Base-by-base conservation (phyloP, 2,797 vertebrate species). In the Mormyrus proboscirostris region DNA sequence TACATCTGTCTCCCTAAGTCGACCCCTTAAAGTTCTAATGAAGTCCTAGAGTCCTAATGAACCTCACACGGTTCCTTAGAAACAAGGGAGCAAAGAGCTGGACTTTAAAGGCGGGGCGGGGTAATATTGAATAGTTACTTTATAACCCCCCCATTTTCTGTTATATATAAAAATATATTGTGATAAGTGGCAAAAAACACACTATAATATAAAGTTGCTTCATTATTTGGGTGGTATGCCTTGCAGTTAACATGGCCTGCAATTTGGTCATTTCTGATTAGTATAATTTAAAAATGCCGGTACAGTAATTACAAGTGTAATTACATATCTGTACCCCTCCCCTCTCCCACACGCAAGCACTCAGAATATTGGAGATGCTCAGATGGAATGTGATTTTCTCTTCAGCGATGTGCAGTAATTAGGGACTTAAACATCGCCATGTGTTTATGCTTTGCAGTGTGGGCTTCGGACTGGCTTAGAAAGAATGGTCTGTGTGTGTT, bases 391-490 rank as follows among this genome's bases (percentile, higher is more conserved):
- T 94, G 93, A 94, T 95, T 94, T 94, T 93, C 90, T 89, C 91
- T 3, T 62, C 89, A 92, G 95, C 94, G 94, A 95, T 93, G 92
- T 91, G 95, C 93, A 95, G 95, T 94, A 92, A 94, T 95, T 96
- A 95, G 93, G 93, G 93, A 92, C 94, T 96, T 95, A 95, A 92
- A 87, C 90, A 51, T 84, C 1, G 90, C 93, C 96, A 96, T 96
- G 95, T 96, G 96, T 92, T 94, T 90, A 88, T 93, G 92, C 93
- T 92, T 92, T 93, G 89, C 90, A 92, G 91, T 82, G 53, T 92
- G 89, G 90, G 86, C 65, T 91, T 92, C 90, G 55, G 92, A 93
- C 92, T 91, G 93, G 94, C 94, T 95, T 95, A 95, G 25, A 79
- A 87, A 87, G 91, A 91, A 89, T 91, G 92, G 94, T 94, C 94